phyloP scores from a whole-genome alignment of 1,140 invertebrate genomes.

The Drosophila funebris region DNA sequence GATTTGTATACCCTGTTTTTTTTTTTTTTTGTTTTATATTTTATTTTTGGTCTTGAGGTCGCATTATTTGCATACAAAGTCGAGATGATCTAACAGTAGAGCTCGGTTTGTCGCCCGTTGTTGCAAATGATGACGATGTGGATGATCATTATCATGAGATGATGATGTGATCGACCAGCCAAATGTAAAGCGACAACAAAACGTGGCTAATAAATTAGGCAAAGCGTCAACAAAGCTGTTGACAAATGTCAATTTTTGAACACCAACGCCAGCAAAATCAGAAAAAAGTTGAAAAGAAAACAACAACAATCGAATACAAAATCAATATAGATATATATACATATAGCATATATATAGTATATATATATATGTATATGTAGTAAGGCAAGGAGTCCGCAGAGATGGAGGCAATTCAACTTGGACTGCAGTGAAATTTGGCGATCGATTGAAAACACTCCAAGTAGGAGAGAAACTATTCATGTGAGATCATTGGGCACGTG shows the following conservation, averaged over 20 bases:
- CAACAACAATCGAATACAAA: neutral
- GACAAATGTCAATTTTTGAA: conserved; percentile 52
- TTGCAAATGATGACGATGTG: conserved; percentile 14
- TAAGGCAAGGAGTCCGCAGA: no score
- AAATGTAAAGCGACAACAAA: conserved; percentile 50
- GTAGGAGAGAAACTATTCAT: neutral
- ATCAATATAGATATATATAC: neutral
- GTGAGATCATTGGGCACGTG: neutral
- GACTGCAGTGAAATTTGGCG: neutral
- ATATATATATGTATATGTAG: neutral
- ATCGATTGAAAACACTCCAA: no score
- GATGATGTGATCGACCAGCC: conserved; percentile 43
- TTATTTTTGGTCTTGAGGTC: conserved; percentile 13
- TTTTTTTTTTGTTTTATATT: neutral
- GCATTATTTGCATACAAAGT: conserved; percentile 44
- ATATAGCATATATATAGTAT: neutral
- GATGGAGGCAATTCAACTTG: neutral
- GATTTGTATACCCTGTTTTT: no score
- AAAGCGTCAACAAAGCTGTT: conserved; percentile 49
- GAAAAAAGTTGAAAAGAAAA: conserved; percentile 13
- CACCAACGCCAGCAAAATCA: conserved; percentile 31
- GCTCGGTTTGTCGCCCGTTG: conserved; percentile 12
- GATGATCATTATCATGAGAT: conserved; percentile 20
- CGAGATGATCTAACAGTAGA: conserved; percentile 37
- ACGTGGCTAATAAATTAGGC: conserved; percentile 58